phyloP scores from a whole-genome alignment of 2,113 vertebrate species.

The Limnothrissa miodon region DNA sequence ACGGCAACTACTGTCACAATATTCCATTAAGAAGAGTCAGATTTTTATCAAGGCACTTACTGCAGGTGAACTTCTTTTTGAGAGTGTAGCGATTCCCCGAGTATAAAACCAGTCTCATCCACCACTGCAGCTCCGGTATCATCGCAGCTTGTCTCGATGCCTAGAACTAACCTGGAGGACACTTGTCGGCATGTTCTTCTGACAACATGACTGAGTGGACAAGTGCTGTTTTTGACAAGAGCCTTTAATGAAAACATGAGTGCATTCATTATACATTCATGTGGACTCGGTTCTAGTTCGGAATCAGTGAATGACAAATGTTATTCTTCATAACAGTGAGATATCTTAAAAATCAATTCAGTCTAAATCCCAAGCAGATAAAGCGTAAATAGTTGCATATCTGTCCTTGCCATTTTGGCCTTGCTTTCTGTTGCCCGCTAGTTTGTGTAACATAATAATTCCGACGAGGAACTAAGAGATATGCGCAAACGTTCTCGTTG shows the following conservation, averaged over 20 bases:
- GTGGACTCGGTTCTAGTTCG: too few relatives aligned
- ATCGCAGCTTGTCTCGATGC: conserved; percentile 95
- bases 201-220: background rate
- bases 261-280: background rate
- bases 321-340: too few relatives aligned
- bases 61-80: conserved; percentile 86
- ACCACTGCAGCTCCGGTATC: conserved; percentile 93
- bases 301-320: too few relatives aligned
- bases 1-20: too few relatives aligned
- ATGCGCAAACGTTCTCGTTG: background rate
- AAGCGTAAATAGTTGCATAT: background rate
- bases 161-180: conserved; percentile 74
- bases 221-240: background rate
- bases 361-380: background rate
- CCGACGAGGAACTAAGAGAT: background rate
- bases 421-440: background rate
- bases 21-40: background rate
- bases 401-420: background rate
- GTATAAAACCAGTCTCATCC: conserved; percentile 78
- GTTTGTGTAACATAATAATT: background rate
- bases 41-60: conserved; percentile 64
- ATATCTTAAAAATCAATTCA: too few relatives aligned
- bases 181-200: background rate
- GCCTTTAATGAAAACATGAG: background rate
- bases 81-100: conserved; percentile 86